Conservation (phyloP, 2,797 vertebrate species). For the Tachyglossus aculeatus region DNA sequence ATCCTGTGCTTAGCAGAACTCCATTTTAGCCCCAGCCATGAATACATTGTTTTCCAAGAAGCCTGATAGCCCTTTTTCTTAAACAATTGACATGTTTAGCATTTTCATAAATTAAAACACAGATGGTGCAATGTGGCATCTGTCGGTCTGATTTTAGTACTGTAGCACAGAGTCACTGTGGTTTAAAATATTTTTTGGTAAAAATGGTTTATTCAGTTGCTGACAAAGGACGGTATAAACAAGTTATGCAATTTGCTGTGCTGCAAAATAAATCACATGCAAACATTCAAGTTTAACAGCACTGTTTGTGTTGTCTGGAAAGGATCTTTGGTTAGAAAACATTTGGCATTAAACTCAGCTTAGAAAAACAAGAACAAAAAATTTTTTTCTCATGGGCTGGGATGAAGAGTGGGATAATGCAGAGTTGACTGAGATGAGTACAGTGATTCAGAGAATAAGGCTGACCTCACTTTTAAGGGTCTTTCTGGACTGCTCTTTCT, state of each 20-base stretch:
- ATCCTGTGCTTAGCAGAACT: conserved; percentile 18
- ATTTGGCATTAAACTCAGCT: conserved; percentile 28
- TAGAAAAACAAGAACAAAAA: conserved; percentile 27
- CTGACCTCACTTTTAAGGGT: neutral
- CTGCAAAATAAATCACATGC: conserved; percentile 37
- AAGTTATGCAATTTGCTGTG: conserved; percentile 32
- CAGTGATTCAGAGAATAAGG: neutral
- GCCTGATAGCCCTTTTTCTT: conserved; percentile 10
- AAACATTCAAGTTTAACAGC: conserved; percentile 34
- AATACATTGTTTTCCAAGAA: conserved; percentile 19
- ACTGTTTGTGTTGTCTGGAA: conserved; percentile 13
- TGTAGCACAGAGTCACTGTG: conserved; percentile 1
- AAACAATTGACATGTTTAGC: conserved; percentile 1
- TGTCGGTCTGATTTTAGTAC: conserved; percentile 30
- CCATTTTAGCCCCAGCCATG: conserved; percentile 1
- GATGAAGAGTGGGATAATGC: neutral
- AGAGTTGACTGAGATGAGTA: neutral
- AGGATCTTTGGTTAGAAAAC: conserved; percentile 29
- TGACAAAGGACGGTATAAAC: conserved; percentile 45
- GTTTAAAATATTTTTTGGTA: conserved; percentile 31
- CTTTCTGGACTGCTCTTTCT: neutral
- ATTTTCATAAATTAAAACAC: conserved; percentile 48
- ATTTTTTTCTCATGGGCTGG: conserved; percentile 10
- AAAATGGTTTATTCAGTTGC: conserved; percentile 38
- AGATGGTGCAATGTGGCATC: conserved; percentile 43